Conservation (phyloP, 2,113 vertebrate genomes). For the Phalacrocorax carbo region DNA sequence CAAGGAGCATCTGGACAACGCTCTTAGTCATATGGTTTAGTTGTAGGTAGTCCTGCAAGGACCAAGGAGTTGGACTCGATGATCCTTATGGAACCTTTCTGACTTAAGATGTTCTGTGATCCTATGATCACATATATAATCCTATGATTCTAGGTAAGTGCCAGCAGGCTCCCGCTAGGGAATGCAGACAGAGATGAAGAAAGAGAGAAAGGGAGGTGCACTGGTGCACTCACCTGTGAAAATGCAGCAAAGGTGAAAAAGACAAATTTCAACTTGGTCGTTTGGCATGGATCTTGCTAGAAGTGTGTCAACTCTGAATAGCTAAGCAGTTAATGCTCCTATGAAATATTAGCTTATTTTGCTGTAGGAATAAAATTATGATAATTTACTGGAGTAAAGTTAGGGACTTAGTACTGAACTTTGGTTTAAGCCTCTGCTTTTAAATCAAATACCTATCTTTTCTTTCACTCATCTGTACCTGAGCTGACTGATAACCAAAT, state of each 20-base stretch:
- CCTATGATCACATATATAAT: too few relatives aligned
- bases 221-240: neutral
- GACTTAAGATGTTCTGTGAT: neutral
- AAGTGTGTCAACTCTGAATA: neutral
- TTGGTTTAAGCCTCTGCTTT: neutral
- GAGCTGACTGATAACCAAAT: neutral
- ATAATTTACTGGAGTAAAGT: neutral
- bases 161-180: neutral
- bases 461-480: neutral
- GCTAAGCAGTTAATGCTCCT: neutral
- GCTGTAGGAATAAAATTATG: neutral
- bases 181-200: neutral
- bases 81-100: neutral
- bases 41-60: neutral
- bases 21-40: neutral
- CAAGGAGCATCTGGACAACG: accelerated
- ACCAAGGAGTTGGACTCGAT: neutral
- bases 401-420: neutral
- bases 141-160: neutral
- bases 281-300: neutral
- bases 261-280: neutral
- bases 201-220: neutral
- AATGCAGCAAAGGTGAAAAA: neutral
- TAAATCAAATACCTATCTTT: neutral
- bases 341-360: neutral